Evolutionary conservation across 2,888 invertebrate species (phyloP).

Genomic region (Eupithecia abbreviata): DNA sequence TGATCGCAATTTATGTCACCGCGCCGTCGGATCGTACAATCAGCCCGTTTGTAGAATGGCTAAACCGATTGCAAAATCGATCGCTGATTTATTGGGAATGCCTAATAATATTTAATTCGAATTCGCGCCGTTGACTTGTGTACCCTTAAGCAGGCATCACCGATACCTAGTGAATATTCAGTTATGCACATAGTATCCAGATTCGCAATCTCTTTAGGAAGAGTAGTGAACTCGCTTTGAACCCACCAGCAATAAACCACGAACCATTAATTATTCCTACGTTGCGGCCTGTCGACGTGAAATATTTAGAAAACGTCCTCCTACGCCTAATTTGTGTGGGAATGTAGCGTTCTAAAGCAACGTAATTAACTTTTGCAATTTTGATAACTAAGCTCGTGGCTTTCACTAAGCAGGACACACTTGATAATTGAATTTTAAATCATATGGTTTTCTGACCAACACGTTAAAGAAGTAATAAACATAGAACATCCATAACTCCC

Average conservation of each 20-base stretch:
- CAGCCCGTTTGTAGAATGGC: too few relatives aligned
- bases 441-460: not conserved
- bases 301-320: conserved; percentile 67
- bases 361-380: conserved; percentile 56
- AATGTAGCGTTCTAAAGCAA: conserved; percentile 53
- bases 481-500: not conserved
- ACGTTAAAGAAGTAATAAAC: not conserved
- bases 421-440: conserved; percentile 26
- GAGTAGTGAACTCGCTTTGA: conserved; percentile 36
- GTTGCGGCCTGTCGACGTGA: conserved; percentile 55
- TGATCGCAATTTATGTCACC: too few relatives aligned
- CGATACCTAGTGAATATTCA: conserved; percentile 12
- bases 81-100: too few relatives aligned
- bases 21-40: too few relatives aligned
- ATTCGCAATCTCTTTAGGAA: conserved; percentile 39
- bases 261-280: conserved; percentile 63
- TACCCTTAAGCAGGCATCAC: not conserved
- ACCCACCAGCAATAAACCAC: conserved; percentile 55
- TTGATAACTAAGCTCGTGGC: conserved; percentile 48
- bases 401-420: conserved; percentile 35
- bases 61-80: not conserved
- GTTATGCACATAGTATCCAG: conserved; percentile 28
- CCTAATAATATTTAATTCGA: too few relatives aligned
- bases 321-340: conserved; percentile 62
- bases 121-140: too few relatives aligned